Evolutionary conservation across 23 tunicate genomes (phyloP).

Genomic region (Ascidia mentula): DNA sequence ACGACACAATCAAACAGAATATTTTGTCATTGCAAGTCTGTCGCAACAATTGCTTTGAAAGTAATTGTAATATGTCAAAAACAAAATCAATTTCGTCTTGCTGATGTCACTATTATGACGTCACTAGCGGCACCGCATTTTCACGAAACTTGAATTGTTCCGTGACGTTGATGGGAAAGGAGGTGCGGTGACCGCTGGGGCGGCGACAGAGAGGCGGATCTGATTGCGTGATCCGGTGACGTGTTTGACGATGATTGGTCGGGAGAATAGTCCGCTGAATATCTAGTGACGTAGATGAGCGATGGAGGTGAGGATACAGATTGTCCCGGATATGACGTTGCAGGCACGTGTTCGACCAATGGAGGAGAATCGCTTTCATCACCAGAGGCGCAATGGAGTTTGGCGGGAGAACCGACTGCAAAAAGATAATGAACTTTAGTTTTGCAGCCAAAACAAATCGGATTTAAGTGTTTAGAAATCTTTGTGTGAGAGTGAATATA

Average conservation of each 20-base stretch:
- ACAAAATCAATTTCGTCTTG: too few relatives aligned
- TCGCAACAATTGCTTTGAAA: too few relatives aligned
- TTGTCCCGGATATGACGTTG: not conserved
- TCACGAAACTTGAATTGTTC: slow-evolving; percentile 51
- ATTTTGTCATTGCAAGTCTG: too few relatives aligned
- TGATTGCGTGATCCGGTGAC: slow-evolving; percentile 28
- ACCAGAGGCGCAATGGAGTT: not conserved
- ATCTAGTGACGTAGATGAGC: not conserved
- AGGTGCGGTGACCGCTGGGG: slow-evolving; percentile 4
- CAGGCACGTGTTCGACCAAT: too few relatives aligned
- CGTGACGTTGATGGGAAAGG: slow-evolving; percentile 20
- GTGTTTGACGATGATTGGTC: slow-evolving; percentile 16
- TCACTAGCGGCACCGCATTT: not conserved
- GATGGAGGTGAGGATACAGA: not conserved
- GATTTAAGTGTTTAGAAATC: too few relatives aligned
- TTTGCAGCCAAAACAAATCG: too few relatives aligned
- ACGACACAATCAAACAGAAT: too few relatives aligned
- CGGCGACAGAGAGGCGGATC: slow-evolving; percentile 29
- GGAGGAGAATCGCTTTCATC: not conserved
- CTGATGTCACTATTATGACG: not conserved
- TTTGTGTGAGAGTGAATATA: too few relatives aligned
- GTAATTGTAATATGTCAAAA: too few relatives aligned
- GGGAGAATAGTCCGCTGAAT: not conserved
- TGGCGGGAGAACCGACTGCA: slow-evolving; percentile 13
- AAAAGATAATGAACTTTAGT: not conserved